Percentiles rank a stretch among this genome's conserved stretches.
Conservation (phyloP, 2,888 invertebrate genomes). For the Melinopterus prodromus region DNA sequence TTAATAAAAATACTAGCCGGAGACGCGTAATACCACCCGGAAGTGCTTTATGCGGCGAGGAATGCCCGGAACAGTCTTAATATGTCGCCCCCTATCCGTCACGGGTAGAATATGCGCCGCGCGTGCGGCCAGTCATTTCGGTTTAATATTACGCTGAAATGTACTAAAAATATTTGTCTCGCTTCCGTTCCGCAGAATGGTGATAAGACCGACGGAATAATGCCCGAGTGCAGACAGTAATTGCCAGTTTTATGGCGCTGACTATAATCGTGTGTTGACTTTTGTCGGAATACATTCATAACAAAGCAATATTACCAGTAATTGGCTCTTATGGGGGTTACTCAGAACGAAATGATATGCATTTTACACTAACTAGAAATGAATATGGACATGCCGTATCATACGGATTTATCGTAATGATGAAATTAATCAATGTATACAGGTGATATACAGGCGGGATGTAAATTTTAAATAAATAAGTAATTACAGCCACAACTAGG, state of each 20-base stretch:
- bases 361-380: no score
- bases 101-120: neutral
- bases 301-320: no score
- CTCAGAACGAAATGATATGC: no score
- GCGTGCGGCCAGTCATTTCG: neutral
- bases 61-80: neutral
- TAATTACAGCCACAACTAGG: no score
- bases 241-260: neutral
- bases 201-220: neutral
- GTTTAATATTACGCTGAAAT: neutral
- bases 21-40: neutral
- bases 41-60: neutral
- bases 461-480: no score
- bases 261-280: no score
- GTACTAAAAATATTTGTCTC: conserved; percentile 4
- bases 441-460: no score
- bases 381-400: no score
- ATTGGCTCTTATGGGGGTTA: no score
- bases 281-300: no score
- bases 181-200: neutral
- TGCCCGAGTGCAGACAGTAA: neutral
- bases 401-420: no score
- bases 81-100: conserved; percentile 4
- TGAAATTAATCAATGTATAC: no score
- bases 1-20: neutral